Percentiles rank a stretch among this genome's conserved stretches.
phyloP scores from a whole-genome alignment of 2,113 vertebrate genomes.

The Nesogale talazaci region DNA sequence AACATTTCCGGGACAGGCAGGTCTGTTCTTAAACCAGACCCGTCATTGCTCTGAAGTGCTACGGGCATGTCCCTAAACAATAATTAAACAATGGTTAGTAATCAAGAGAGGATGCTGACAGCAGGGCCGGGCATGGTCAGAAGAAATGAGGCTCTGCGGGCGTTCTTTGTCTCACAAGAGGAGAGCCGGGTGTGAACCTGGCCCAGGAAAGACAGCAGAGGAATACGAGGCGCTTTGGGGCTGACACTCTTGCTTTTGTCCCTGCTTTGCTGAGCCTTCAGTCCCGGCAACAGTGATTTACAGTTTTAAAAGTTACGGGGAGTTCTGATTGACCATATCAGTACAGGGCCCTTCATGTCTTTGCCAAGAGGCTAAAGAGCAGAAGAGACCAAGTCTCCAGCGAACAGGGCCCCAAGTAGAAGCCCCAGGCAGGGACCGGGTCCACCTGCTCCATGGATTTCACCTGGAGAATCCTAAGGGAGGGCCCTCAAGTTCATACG shows the following conservation, averaged over 20 bases:
- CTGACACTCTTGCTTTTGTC: neutral
- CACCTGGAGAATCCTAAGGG: neutral
- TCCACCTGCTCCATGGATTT: fast-evolving
- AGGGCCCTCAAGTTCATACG: neutral
- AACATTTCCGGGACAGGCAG: neutral
- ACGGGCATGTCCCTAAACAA: constrained; percentile 27
- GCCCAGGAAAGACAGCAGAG: neutral
- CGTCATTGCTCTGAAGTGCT: neutral
- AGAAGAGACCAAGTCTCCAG: neutral
- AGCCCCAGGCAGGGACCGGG: fast-evolving
- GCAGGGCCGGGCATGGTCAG: neutral
- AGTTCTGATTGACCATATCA: neutral
- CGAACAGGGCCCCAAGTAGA: fast-evolving
- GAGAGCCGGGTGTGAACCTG: neutral
- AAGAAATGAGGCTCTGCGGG: neutral
- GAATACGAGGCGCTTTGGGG: fast-evolving
- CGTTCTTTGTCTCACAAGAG: neutral
- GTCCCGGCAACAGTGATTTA: neutral
- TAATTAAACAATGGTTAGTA: constrained; percentile 37
- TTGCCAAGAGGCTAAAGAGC: neutral
- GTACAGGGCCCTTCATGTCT: neutral
- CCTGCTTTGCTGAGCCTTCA: neutral
- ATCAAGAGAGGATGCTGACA: neutral
- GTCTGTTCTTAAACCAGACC: constrained; percentile 18
- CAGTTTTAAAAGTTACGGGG: neutral